Evolutionary conservation across 1,140 invertebrate genomes (phyloP).

Genomic region (Sesamia nonagrioides): DNA sequence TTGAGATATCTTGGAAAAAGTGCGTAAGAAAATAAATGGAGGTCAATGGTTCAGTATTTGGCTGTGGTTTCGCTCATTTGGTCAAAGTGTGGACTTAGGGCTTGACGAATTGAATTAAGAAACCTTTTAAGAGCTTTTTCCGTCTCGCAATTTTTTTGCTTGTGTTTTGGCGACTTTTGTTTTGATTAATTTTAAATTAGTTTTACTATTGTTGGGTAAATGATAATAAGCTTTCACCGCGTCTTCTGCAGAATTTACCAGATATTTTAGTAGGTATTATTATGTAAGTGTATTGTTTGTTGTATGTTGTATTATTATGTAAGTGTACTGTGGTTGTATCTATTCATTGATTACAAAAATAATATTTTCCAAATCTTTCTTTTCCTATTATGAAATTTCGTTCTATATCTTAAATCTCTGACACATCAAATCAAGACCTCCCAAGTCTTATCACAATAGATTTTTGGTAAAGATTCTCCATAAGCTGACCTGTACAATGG

Average conservation of each 20-base stretch:
- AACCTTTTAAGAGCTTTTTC: constrained; percentile 32
- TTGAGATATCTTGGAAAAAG: constrained; percentile 42
- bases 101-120: constrained; percentile 56
- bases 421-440: not conserved
- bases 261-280: no score
- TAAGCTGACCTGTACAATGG: not conserved
- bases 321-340: no score
- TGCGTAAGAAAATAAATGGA: constrained; percentile 51
- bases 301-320: no score
- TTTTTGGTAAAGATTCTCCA: not conserved
- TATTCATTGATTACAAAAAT: not conserved
- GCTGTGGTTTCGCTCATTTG: constrained; percentile 55
- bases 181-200: constrained; percentile 2
- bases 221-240: no score
- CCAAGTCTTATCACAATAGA: not conserved
- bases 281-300: no score
- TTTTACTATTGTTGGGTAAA: not conserved
- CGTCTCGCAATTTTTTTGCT: not conserved
- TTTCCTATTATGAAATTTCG: not conserved
- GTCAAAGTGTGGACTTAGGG: constrained; percentile 52
- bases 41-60: constrained; percentile 60
- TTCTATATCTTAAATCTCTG: not conserved
- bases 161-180: no score
- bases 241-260: no score
- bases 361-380: constrained; percentile 1